Conservation (phyloP, 2,797 vertebrate genomes). For the Sylvia borin region DNA sequence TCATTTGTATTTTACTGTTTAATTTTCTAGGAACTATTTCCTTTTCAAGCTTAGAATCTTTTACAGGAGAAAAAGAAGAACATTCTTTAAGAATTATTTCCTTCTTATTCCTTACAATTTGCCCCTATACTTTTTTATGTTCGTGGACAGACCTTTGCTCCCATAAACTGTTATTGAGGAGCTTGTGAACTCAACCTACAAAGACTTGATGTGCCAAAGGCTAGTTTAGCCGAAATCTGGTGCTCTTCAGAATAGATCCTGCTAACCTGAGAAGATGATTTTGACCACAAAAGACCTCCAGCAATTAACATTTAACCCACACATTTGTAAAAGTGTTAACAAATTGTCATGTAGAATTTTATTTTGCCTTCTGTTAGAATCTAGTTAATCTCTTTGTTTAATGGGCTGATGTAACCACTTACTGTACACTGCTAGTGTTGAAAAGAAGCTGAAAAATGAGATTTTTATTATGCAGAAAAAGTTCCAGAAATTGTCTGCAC, state of each 20-base stretch:
- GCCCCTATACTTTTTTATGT: background rate
- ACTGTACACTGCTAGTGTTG: accelerated
- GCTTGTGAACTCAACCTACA: background rate
- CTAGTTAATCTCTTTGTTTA: background rate
- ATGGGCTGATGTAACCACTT: background rate
- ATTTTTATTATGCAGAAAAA: background rate
- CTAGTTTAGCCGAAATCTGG: background rate
- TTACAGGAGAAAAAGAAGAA: background rate
- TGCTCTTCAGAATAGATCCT: background rate
- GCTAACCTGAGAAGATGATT: background rate
- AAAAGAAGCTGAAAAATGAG: background rate
- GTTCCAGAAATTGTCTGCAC: background rate
- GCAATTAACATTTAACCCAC: background rate
- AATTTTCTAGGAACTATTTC: slow-evolving; percentile 14
- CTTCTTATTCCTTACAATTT: background rate
- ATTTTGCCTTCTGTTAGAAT: background rate
- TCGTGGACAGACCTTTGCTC: background rate
- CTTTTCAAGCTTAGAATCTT: background rate
- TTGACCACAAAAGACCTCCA: background rate
- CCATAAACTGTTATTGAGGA: background rate
- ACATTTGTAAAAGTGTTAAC: background rate
- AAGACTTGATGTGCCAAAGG: background rate
- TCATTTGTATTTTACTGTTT: slow-evolving; percentile 30
- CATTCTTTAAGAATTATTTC: background rate
- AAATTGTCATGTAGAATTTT: background rate